Base-by-base conservation (phyloP, 2,797 vertebrate species). In the Cryptoblepharus egeriae region DNA sequence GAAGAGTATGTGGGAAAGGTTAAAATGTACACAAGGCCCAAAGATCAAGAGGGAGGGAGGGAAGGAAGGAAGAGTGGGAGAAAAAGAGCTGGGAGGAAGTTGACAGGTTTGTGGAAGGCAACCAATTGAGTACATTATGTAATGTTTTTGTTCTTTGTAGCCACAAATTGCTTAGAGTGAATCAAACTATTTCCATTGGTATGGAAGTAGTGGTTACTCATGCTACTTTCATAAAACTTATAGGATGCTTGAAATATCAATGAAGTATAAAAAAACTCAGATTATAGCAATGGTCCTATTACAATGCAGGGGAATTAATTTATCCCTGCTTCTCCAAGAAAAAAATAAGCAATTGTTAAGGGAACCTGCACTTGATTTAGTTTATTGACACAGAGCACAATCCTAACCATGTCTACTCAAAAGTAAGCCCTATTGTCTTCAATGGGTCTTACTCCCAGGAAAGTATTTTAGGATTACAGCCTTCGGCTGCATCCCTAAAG, bases 321-420 rank as follows among this genome's bases (percentile, higher is more conserved):
- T 58, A 65, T 9, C 79, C 82, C 63, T 83, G 2, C 10, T 39
- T 64, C 13, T 73, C 77, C 63, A 10, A 82, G 80, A 78, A 77
- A 28, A 76, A 30, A 89, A n/a, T n/a, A 78, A 28, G 1, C 32
- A 80, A 79, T n/a, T n/a, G 1, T 28, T 82, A 79, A 26, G 57
- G 75, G 81, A 74, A 77, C 64, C 76, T 76, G 11, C 24, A 76
- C 18, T 35, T 35, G n/a, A 78, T 78, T 49, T 57, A 35, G 24
- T 69, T 69, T 60, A 20, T 81, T 45, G 72, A 20, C n/a, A n/a
- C n/a, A n/a, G n/a, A n/a, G n/a, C n/a, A n/a, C n/a, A n/a, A n/a
- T n/a, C n/a, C n/a, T n/a, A n/a, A n/a, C n/a, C n/a, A n/a, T n/a
- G n/a, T n/a, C n/a, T n/a, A n/a, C n/a, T n/a, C n/a, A n/a, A n/a